Evolutionary conservation across 92 coral and sea anemone genomes (phyloP).

Genomic region (Palythoa grandiflora): DNA sequence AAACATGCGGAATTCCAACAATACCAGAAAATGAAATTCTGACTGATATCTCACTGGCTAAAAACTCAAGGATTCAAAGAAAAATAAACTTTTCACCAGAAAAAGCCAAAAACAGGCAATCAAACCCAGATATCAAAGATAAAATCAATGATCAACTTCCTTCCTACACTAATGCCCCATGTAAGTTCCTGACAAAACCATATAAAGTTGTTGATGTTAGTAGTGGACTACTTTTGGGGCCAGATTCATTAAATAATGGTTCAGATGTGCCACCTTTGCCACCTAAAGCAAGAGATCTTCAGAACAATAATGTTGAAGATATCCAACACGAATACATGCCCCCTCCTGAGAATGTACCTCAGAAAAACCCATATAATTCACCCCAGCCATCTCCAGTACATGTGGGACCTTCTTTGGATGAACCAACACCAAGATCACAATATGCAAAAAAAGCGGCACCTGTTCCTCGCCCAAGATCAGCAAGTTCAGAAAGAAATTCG

Average conservation of each 20-base stretch:
- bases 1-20: conserved; percentile 24
- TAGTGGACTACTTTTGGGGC: conserved; percentile 63
- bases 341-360: conserved; percentile 72
- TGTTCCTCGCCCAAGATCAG: conserved; percentile 85
- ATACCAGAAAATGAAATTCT: conserved; percentile 41
- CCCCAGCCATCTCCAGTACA: conserved; percentile 29
- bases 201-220: conserved; percentile 94
- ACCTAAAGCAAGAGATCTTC: conserved; percentile 79
- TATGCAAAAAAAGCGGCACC: conserved; percentile 61
- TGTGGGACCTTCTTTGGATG: conserved; percentile 28
- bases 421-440: conserved; percentile 9
- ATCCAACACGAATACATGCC: conserved; percentile 80
- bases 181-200: conserved; percentile 77
- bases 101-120: conserved; percentile 50
- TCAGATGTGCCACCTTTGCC: conserved; percentile 82
- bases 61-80: conserved; percentile 4
- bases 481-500: conserved; percentile 56
- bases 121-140: conserved; percentile 63
- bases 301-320: conserved; percentile 48
- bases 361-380: conserved; percentile 37
- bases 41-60: conserved; percentile 10
- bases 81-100: conserved; percentile 43
- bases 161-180: conserved; percentile 58
- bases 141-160: conserved; percentile 54
- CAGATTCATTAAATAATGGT: conserved; percentile 37